A percentile compares a stretch with the other conserved stretches of the same genome.
These are phyloP conservation scores for Scaptomyza graminum DNA, from an alignment of 1,140 invertebrate genomes.

Conservation along the genomic window DNA sequence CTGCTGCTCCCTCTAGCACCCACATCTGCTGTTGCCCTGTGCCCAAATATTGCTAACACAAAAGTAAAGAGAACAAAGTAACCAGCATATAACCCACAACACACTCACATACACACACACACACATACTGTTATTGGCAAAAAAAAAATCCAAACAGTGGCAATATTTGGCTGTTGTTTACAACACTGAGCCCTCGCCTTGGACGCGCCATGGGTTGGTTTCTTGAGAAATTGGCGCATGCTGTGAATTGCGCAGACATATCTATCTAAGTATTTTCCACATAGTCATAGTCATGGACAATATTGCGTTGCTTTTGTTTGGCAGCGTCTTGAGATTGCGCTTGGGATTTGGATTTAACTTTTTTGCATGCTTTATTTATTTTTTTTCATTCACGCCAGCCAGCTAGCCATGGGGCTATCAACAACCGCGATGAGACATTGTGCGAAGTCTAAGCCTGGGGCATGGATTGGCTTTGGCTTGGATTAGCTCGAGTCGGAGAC, in stretches of 20 bases:
- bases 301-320: conserved; percentile 76
- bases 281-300: conserved; percentile 56
- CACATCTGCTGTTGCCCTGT: conserved; percentile 45
- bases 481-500: background rate
- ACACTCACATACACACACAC: conserved; percentile 50
- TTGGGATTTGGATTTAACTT: conserved; percentile 41
- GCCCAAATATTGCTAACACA: conserved; percentile 49
- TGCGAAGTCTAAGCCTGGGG: conserved; percentile 16
- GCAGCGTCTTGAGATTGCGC: conserved; percentile 29
- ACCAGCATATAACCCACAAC: conserved; percentile 41
- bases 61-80: conserved; percentile 55
- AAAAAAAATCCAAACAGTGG: conserved; percentile 60
- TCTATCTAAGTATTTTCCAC: conserved; percentile 60
- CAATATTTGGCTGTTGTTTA: conserved; percentile 70
- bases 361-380: conserved; percentile 22
- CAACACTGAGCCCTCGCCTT: conserved; percentile 55
- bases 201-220: conserved; percentile 60
- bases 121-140: conserved; percentile 41
- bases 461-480: conserved; percentile 30
- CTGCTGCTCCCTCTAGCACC: conserved; percentile 38
- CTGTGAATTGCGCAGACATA: conserved; percentile 68
- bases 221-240: conserved; percentile 79
- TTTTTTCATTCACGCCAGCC: conserved; percentile 61
- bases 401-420: conserved; percentile 39
- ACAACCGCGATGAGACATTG: conserved; percentile 49